A percentile compares a stretch with the other conserved stretches of the same genome.
phyloP scores from a whole-genome alignment of 2,888 invertebrate genomes.

The Hydraecia micacea region DNA sequence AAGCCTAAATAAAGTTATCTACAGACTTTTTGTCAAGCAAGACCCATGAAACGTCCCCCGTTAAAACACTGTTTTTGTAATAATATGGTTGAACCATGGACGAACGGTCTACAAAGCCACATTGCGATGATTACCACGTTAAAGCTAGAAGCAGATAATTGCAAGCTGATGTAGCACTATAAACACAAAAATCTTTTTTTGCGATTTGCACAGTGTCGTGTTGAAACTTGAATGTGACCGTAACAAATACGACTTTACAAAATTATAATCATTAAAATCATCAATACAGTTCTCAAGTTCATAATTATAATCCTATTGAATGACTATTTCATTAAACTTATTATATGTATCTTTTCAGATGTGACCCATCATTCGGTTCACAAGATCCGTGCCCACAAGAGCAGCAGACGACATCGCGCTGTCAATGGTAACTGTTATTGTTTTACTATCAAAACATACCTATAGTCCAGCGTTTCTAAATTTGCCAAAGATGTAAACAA shows the following conservation, averaged over 20 bases:
- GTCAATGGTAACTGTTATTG: slow-evolving; percentile 74
- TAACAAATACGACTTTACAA: no score
- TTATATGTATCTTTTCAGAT: slow-evolving; percentile 73
- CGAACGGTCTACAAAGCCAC: not conserved
- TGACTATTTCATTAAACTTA: not conserved
- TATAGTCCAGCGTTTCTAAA: no score
- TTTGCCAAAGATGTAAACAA: no score
- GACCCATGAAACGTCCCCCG: not conserved
- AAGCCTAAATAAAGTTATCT: not conserved
- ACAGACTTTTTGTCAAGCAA: not conserved
- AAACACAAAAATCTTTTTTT: no score
- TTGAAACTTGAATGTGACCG: no score
- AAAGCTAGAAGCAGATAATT: not conserved
- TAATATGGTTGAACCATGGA: no score
- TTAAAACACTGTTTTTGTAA: not conserved
- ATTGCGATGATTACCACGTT: not conserved
- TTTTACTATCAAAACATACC: slow-evolving; percentile 18
- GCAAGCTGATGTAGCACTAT: no score
- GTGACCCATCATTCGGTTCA: slow-evolving; percentile 73
- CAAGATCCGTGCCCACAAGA: slow-evolving; percentile 72
- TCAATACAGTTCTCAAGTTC: no score
- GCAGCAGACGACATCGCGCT: slow-evolving; percentile 80
- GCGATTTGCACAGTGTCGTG: no score
- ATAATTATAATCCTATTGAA: not conserved
- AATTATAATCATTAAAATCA: no score